Evolutionary conservation across 2,113 vertebrate species (phyloP).

Genomic region (Nanorana parkeri): DNA sequence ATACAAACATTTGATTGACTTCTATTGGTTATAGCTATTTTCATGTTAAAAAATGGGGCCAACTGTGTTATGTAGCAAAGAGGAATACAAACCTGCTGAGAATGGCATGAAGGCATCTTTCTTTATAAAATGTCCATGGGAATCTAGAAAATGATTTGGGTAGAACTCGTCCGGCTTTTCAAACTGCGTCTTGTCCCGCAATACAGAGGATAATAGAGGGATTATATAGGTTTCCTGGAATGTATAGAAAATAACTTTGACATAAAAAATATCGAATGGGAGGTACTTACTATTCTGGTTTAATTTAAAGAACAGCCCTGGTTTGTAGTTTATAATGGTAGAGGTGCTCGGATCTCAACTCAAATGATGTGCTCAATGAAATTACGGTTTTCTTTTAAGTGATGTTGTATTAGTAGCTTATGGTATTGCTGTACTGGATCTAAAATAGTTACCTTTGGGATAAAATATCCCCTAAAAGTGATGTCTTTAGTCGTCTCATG

Average conservation of each 20-base stretch:
- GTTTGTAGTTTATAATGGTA: background rate
- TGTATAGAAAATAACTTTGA: background rate
- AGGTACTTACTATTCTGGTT: background rate
- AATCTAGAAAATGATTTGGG: conserved; percentile 70
- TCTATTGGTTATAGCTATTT: too few species aligned
- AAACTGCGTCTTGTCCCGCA: conserved; percentile 68
- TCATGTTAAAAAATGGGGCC: too few species aligned
- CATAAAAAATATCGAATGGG: background rate
- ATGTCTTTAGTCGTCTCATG: conserved; percentile 64
- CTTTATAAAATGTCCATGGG: conserved; percentile 69
- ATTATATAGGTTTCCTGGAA: conserved; percentile 69
- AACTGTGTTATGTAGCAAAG: background rate
- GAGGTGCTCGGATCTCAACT: background rate
- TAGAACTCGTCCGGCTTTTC: conserved; percentile 62
- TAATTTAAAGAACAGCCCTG: background rate
- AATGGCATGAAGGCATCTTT: conserved; percentile 77
- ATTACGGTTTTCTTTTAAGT: too few species aligned
- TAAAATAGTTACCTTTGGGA: conserved; percentile 67
- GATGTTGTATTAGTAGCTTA: too few species aligned
- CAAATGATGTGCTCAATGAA: background rate
- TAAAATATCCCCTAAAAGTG: conserved; percentile 67
- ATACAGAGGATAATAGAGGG: conserved; percentile 69
- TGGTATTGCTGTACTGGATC: too few species aligned
- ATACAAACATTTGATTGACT: too few species aligned
- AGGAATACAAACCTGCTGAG: conserved; percentile 65